phyloP scores from a whole-genome alignment of 2,888 invertebrate species.

The Eumerus sabulonum region DNA sequence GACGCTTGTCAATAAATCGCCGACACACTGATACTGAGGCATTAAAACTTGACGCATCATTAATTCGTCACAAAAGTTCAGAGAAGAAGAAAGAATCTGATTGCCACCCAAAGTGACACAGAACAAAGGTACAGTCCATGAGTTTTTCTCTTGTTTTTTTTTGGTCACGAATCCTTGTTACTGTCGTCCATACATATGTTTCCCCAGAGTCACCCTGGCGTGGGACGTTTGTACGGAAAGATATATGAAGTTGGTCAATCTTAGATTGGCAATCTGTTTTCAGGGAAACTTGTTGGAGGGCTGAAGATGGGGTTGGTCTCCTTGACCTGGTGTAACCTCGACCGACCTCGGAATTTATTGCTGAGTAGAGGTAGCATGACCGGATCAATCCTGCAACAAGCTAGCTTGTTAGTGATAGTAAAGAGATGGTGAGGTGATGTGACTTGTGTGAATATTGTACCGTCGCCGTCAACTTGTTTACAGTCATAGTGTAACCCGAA shows the following conservation, averaged over 20 bases:
- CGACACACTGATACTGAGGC: slow-evolving; percentile 21
- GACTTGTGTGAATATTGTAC: too few relatives aligned
- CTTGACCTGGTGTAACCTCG: slow-evolving; percentile 57
- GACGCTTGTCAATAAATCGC: slow-evolving; percentile 49
- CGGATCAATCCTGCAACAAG: slow-evolving; percentile 39
- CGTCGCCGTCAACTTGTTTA: too few relatives aligned
- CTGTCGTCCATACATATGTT: slow-evolving; percentile 42
- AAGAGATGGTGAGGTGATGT: too few relatives aligned
- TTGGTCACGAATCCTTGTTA: slow-evolving; percentile 51
- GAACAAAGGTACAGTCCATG: too few relatives aligned
- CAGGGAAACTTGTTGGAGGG: slow-evolving; percentile 4
- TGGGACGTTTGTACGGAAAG: not conserved
- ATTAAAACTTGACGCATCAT: slow-evolving; percentile 53
- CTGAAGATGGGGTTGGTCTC: not conserved
- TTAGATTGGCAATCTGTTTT: slow-evolving; percentile 40
- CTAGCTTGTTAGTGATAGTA: not conserved
- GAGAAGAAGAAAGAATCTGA: slow-evolving; percentile 14
- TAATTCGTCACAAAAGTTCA: slow-evolving; percentile 64
- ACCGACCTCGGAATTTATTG: slow-evolving; percentile 39
- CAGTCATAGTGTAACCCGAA: too few relatives aligned
- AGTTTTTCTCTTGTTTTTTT: slow-evolving; percentile 44
- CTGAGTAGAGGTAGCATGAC: not conserved
- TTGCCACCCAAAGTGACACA: slow-evolving; percentile 36
- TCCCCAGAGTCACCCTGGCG: slow-evolving; percentile 17
- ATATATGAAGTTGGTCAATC: slow-evolving; percentile 41